These are phyloP conservation scores for Lasiurus borealis DNA, from an alignment of 2,113 vertebrate species.

Conservation along the genomic window DNA sequence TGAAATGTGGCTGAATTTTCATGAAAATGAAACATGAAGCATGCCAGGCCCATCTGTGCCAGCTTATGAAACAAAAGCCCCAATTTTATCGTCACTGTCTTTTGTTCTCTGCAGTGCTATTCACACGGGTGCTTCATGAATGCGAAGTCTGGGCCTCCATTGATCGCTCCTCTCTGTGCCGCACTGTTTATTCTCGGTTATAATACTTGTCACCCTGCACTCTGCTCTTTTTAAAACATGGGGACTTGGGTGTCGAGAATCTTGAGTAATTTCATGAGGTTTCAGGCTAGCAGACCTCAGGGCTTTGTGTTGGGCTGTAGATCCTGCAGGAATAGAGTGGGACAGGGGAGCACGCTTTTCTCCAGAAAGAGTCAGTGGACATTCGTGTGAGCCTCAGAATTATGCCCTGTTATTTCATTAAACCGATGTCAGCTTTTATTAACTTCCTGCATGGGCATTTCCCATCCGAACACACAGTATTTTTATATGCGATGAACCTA, in stretches of 20 bases:
- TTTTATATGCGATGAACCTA: slow-evolving; percentile 84
- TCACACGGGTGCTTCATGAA: slow-evolving; percentile 48
- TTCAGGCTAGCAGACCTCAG: slow-evolving; percentile 80
- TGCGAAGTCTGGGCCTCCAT: slow-evolving; percentile 27
- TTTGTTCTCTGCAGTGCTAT: slow-evolving; percentile 77
- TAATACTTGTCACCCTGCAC: slow-evolving; percentile 47
- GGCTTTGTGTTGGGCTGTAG: slow-evolving; percentile 81
- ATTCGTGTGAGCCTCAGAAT: slow-evolving; percentile 81
- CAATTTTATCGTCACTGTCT: slow-evolving; percentile 76
- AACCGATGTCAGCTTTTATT: slow-evolving; percentile 85
- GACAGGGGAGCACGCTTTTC: slow-evolving; percentile 79
- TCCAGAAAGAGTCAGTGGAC: slow-evolving; percentile 80
- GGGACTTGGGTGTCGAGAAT: slow-evolving; percentile 52
- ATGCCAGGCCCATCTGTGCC: slow-evolving; percentile 83
- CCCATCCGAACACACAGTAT: slow-evolving; percentile 82
- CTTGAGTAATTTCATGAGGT: slow-evolving; percentile 78
- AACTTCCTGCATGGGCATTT: slow-evolving; percentile 83
- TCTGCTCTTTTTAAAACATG: slow-evolving; percentile 59
- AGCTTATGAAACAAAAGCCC: slow-evolving; percentile 81
- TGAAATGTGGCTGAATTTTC: slow-evolving; percentile 80
- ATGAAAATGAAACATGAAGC: slow-evolving; percentile 71
- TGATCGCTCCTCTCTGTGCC: slow-evolving; percentile 58
- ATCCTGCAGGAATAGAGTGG: slow-evolving; percentile 72
- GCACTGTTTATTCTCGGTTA: slow-evolving; percentile 10
- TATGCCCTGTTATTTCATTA: slow-evolving; percentile 84